Conservation (phyloP, 2,888 invertebrate genomes). For the Nemotelus pantherinus region DNA sequence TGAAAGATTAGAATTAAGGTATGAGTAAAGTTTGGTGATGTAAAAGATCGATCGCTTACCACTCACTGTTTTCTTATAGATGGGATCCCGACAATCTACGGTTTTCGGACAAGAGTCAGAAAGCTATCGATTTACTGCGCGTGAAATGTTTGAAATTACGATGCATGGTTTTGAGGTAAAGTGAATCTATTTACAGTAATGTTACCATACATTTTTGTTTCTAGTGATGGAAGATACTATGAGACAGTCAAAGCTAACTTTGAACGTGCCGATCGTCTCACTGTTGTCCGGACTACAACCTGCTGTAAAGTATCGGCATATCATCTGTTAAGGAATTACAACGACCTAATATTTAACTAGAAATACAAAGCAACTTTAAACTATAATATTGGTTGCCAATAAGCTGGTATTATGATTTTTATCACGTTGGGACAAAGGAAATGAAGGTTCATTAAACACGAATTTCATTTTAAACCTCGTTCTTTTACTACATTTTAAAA, state of each 20-base stretch:
- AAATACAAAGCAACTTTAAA: background rate
- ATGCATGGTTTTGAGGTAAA: constrained; percentile 90
- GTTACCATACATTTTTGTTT: constrained; percentile 49
- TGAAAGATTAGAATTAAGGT: constrained; percentile 89
- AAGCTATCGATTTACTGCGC: constrained; percentile 96
- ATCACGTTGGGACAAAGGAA: no score
- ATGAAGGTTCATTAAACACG: background rate
- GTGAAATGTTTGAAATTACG: constrained; percentile 93
- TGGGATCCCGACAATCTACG: constrained; percentile 99
- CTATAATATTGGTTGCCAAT: no score
- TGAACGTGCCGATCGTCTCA: constrained; percentile 95
- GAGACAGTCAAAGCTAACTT: constrained; percentile 99
- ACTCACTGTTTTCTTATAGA: constrained; percentile 54
- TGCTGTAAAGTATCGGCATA: constrained; percentile 95
- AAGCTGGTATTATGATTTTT: no score
- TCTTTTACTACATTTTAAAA: constrained; percentile 41
- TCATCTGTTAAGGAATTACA: constrained; percentile 91
- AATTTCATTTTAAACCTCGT: constrained; percentile 32
- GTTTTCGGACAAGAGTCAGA: constrained; percentile 99
- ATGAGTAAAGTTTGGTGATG: constrained; percentile 3
- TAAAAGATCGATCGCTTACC: background rate
- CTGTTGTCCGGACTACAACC: constrained; percentile 96
- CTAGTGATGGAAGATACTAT: constrained; percentile 97
- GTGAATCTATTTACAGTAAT: background rate
- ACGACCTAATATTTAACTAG: constrained; percentile 94